phyloP scores from a whole-genome alignment of 64 coral and sea anemone species.

The Dendronephthya gigantea region DNA sequence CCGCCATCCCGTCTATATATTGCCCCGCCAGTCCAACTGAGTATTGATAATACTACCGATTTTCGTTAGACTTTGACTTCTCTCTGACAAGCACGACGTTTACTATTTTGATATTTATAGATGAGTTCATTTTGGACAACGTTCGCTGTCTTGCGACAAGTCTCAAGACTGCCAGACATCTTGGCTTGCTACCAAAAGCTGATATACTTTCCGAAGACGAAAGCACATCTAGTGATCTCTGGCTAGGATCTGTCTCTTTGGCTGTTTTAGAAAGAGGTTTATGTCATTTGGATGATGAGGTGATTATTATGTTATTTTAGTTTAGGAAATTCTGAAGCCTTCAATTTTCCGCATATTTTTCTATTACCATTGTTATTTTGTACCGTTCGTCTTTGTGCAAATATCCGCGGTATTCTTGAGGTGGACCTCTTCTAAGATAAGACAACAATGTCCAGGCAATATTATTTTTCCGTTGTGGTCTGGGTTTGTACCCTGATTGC shows the following conservation, averaged over 20 bases:
- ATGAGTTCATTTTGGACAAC: neutral
- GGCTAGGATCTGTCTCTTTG: slow-evolving; percentile 66
- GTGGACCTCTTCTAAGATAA: too few species aligned
- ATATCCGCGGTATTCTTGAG: too few species aligned
- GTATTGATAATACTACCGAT: too few species aligned
- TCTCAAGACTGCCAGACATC: slow-evolving; percentile 66
- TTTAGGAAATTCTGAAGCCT: neutral
- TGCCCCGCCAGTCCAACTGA: too few species aligned
- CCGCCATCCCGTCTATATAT: too few species aligned
- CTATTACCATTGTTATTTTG: too few species aligned
- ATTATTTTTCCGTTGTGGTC: too few species aligned
- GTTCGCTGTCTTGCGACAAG: slow-evolving; percentile 60
- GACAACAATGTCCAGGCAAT: too few species aligned
- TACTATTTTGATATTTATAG: neutral
- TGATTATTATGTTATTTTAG: neutral
- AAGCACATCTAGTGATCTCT: neutral
- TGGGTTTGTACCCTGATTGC: too few species aligned
- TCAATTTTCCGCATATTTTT: neutral
- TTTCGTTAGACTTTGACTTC: neutral
- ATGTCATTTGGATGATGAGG: slow-evolving; percentile 79
- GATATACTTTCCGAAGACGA: neutral
- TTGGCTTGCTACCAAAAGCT: slow-evolving; percentile 44
- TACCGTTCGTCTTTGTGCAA: too few species aligned
- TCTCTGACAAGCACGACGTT: neutral
- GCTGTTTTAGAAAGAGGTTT: slow-evolving; percentile 55